phyloP scores from a whole-genome alignment of 2,888 invertebrate species.

The Tridacna crocea region DNA sequence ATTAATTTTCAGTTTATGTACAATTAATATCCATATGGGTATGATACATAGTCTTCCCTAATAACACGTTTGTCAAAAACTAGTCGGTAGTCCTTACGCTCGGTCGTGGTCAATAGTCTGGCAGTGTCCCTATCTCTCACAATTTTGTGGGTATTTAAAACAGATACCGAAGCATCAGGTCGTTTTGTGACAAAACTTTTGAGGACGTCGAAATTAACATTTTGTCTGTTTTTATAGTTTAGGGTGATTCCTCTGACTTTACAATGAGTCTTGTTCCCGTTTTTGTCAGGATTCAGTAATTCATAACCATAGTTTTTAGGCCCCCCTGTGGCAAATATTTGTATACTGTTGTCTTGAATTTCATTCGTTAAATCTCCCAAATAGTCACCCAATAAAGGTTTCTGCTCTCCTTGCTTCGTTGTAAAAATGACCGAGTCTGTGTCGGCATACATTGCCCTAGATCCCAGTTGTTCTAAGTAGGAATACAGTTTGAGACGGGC shows the following conservation, averaged over 20 bases:
- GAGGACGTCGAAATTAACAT: slow-evolving; percentile 21
- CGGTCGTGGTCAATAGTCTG: slow-evolving; percentile 4
- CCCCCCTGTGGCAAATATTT: slow-evolving; percentile 79
- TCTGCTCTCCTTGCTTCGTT: slow-evolving; percentile 18
- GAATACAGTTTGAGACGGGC: no score
- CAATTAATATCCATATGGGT: slow-evolving; percentile 44
- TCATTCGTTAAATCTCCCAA: slow-evolving; percentile 49
- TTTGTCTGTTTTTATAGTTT: slow-evolving; percentile 25
- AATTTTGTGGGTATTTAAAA: no score
- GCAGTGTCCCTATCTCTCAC: no score
- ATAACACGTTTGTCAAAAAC: slow-evolving; percentile 48
- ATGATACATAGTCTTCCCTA: slow-evolving; percentile 15
- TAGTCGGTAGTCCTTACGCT: slow-evolving; percentile 36
- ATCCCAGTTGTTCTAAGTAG: slow-evolving; percentile 7
- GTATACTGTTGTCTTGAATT: slow-evolving; percentile 44
- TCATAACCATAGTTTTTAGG: slow-evolving; percentile 81
- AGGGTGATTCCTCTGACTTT: slow-evolving; percentile 37
- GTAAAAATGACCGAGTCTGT: slow-evolving; percentile 43
- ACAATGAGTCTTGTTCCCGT: slow-evolving; percentile 28
- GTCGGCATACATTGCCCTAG: slow-evolving; percentile 32
- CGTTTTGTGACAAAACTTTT: slow-evolving; percentile 1
- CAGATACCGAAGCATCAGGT: slow-evolving; percentile 17
- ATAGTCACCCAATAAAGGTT: slow-evolving; percentile 31
- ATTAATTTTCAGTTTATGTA: no score
- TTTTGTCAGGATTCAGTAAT: no score